Evolutionary conservation across 92 coral and sea anemone genomes (phyloP), one percentile per base, ranked within the genome.

Genomic region (Paramuricea clavata): DNA sequence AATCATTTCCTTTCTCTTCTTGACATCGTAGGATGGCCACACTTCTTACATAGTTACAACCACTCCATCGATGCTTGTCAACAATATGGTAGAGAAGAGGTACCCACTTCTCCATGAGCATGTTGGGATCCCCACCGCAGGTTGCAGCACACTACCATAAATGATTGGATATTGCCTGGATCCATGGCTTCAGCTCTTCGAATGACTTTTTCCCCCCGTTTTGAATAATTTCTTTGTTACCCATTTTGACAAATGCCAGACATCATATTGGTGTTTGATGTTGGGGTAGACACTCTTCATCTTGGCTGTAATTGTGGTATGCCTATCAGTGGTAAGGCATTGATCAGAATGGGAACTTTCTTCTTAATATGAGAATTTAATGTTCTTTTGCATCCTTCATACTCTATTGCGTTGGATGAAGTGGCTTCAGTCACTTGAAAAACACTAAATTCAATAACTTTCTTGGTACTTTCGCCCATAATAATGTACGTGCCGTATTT

Each of bases 401-500:
- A 30, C 49, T 69, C 76, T 43, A 69, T 69, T 12, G 76, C 76
- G 23, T 69, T 69, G 1, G 76, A 69, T 6, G 76, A 69, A 12
- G 76, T 23, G 49, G 61, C 90, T 33, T 90, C 90, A 9, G 90
- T 54, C n/a, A 90, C 90, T 31, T 90, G 90, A 3, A 90, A 85
- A 15, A 86, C 78, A 60, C 47, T 73, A 43, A 90, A 90, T 0
- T 86, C 42, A 19, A 68, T 82, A 23, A 88, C 69, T 49, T 84
- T 62, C 17, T 76, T 87, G 8, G 88, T 68, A 59, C 74, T 64
- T 42, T 85, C 85, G 44, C 89, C 92, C 89, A 91, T 84, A n/a
- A 85, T 27, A 1, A 90, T 88, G 34, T 88, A 88, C 12, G 92
- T 91, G 10, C 92, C 89, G 72, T 88, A 91, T 52, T 91, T 91